Evolutionary conservation across 1,140 invertebrate genomes (phyloP).

Genomic region (Drosophila bifasciata): DNA sequence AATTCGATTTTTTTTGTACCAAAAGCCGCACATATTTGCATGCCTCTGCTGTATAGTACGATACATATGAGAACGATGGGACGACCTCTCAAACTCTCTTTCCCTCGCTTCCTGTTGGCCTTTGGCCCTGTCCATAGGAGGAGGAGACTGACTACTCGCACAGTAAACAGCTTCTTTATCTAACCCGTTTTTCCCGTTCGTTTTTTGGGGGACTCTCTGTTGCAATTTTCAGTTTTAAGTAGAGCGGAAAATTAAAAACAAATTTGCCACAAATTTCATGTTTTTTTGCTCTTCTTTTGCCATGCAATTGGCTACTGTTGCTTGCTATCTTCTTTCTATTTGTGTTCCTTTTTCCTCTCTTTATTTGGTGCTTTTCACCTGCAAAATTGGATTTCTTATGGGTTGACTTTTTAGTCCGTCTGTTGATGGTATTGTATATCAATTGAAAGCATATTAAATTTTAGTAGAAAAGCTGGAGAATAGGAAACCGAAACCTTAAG

Average conservation of each 20-base stretch:
- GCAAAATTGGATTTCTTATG: constrained; percentile 46
- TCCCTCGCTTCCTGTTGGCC: not conserved
- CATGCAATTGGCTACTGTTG: constrained; percentile 9
- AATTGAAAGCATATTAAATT: not conserved
- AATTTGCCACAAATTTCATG: constrained; percentile 67
- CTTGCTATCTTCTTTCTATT: not conserved
- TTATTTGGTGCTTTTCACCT: constrained; percentile 47
- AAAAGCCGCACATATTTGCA: constrained; percentile 68
- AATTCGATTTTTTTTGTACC: constrained; percentile 66
- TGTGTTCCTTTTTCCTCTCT: constrained; percentile 8
- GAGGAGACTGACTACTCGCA: not conserved
- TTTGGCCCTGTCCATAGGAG: not conserved
- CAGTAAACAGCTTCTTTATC: constrained; percentile 74
- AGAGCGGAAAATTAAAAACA: constrained; percentile 82
- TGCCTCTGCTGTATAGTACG: constrained; percentile 23
- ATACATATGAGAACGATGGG: not conserved
- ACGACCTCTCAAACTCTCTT: not conserved
- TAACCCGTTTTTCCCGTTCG: constrained; percentile 48
- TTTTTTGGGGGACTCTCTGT: constrained; percentile 7
- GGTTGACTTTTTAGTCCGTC: constrained; percentile 27
- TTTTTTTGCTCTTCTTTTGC: constrained; percentile 32
- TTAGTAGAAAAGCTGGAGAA: not conserved
- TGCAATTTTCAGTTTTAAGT: constrained; percentile 73
- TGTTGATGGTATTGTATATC: constrained; percentile 19
- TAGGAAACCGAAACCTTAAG: too few species aligned